phyloP scores from a whole-genome alignment of 92 coral and sea anemone genomes.

The Zoanthus sociatus region DNA sequence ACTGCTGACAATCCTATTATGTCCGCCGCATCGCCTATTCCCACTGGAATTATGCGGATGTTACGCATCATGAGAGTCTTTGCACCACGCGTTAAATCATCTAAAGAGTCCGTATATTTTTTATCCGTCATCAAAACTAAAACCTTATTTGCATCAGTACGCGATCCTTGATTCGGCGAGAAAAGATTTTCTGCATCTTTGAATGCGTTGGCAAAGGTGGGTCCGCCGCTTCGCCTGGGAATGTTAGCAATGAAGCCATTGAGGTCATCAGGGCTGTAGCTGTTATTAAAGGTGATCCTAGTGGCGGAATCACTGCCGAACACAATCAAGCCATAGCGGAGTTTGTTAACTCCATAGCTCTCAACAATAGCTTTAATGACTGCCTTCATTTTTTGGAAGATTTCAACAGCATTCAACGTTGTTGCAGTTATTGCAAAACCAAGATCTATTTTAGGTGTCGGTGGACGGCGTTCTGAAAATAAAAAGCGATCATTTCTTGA shows the following conservation, averaged over 20 bases:
- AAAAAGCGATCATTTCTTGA: background rate
- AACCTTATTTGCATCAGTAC: conserved; percentile 49
- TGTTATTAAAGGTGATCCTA: conserved; percentile 27
- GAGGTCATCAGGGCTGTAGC: conserved; percentile 35
- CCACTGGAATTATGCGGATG: conserved; percentile 71
- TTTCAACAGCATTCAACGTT: conserved; percentile 59
- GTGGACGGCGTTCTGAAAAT: conserved; percentile 7
- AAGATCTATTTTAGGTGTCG: conserved; percentile 59
- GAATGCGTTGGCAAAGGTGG: conserved; percentile 43
- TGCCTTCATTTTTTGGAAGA: conserved; percentile 67
- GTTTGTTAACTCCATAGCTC: conserved; percentile 49
- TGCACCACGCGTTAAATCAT: conserved; percentile 63
- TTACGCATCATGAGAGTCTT: conserved; percentile 68
- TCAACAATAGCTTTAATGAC: conserved; percentile 57
- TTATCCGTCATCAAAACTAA: conserved; percentile 58
- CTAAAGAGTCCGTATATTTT: conserved; percentile 49
- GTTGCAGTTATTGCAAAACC: conserved; percentile 72
- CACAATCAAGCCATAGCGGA: conserved; percentile 57
- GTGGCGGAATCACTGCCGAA: conserved; percentile 55
- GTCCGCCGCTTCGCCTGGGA: conserved; percentile 48
- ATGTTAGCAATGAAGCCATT: conserved; percentile 17
- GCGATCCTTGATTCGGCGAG: conserved; percentile 46
- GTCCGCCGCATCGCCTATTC: conserved; percentile 67
- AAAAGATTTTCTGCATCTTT: conserved; percentile 53
- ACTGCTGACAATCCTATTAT: conserved; percentile 62